A percentile compares a stretch with the other conserved stretches of the same genome.
phyloP scores from a whole-genome alignment of 2,113 vertebrate genomes.

The Sinosuthora webbiana region DNA sequence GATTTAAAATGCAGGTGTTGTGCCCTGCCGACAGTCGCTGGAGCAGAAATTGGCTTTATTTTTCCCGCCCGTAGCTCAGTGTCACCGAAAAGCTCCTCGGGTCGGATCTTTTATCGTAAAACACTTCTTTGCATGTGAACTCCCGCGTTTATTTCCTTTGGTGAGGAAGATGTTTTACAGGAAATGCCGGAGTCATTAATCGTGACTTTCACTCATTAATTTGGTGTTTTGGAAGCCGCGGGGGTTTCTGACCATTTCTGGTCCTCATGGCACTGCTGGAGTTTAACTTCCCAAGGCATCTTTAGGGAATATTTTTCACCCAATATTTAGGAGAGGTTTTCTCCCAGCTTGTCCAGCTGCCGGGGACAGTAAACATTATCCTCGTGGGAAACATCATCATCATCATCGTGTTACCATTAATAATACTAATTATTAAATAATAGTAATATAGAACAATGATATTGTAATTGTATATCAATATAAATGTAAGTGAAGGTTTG shows the following conservation, averaged over 20 bases:
- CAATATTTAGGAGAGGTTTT: background rate
- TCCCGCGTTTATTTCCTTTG: background rate
- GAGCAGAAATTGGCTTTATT: fast-evolving
- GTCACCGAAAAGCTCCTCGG: background rate
- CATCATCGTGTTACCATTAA: background rate
- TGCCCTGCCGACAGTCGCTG: background rate
- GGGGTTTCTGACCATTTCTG: too few species aligned
- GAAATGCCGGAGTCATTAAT: background rate
- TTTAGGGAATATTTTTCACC: background rate
- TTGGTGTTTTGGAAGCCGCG: too few species aligned
- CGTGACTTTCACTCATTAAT: fast-evolving
- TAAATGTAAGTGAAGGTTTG: background rate
- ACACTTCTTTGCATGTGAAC: background rate
- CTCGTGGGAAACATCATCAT: too few species aligned
- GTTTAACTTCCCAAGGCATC: background rate
- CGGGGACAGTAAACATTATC: background rate
- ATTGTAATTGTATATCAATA: background rate
- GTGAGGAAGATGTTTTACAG: background rate
- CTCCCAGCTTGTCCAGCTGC: background rate
- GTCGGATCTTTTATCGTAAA: background rate
- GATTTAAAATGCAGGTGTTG: background rate
- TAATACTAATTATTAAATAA: background rate
- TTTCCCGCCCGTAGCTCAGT: fast-evolving
- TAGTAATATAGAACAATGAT: fast-evolving
- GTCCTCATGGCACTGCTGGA: fast-evolving